Percentiles rank a stretch among this genome's conserved stretches.
phyloP scores from a whole-genome alignment of 2,888 invertebrate genomes.

The Athalia rosae region DNA sequence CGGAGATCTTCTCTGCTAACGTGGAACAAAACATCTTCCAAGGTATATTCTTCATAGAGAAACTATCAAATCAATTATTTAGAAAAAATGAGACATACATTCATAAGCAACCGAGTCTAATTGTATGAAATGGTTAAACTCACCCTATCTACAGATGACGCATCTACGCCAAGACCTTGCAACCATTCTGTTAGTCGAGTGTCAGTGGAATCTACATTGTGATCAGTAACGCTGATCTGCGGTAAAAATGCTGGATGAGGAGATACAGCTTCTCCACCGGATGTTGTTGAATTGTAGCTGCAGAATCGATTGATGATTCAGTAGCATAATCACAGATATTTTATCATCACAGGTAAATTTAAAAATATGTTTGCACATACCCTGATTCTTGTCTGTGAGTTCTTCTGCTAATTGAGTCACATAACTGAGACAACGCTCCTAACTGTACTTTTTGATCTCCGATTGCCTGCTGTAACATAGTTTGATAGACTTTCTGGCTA shows the following conservation, averaged over 20 bases:
- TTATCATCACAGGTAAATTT: conserved; percentile 11
- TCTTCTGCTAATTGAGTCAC: conserved; percentile 68
- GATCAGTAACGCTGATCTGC: conserved; percentile 67
- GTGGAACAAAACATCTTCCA: conserved; percentile 86
- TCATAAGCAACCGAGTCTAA: background rate
- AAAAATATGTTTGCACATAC: conserved; percentile 52
- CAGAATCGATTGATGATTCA: conserved; percentile 21
- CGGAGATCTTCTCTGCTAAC: conserved; percentile 89
- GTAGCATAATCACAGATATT: background rate
- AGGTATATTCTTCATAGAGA: conserved; percentile 84
- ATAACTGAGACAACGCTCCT: conserved; percentile 75
- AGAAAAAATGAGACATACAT: background rate
- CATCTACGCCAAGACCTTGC: conserved; percentile 80
- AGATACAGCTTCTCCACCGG: conserved; percentile 52
- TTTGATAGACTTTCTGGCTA: conserved; percentile 84
- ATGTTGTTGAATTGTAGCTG: conserved; percentile 61
- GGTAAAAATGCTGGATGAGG: conserved; percentile 61
- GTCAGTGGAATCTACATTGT: conserved; percentile 73
- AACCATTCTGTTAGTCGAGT: conserved; percentile 84
- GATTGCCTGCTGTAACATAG: conserved; percentile 81
- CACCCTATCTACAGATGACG: conserved; percentile 79
- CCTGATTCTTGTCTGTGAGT: conserved; percentile 61
- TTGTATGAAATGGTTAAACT: conserved; percentile 43
- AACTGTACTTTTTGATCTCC: conserved; percentile 82
- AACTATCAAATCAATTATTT: conserved; percentile 72